phyloP scores from a whole-genome alignment of 2,113 vertebrate genomes.

The Lampris incognitus region DNA sequence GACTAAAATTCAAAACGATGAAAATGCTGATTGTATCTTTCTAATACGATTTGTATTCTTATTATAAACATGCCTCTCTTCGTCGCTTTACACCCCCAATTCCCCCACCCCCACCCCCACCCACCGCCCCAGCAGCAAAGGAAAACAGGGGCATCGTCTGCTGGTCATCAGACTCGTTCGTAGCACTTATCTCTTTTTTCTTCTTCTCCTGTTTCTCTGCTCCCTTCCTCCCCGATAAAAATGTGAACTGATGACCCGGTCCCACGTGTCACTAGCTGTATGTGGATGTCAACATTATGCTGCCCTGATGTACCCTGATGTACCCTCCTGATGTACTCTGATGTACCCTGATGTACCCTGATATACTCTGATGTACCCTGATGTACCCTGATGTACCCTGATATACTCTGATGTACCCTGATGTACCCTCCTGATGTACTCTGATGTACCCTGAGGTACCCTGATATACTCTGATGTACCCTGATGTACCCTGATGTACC shows the following conservation, averaged over 20 bases:
- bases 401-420: no score
- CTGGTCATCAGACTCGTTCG: conserved; percentile 21
- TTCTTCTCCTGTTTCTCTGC: background rate
- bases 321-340: no score
- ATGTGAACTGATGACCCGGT: conserved; percentile 61
- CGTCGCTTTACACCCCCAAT: background rate
- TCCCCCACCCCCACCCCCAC: background rate
- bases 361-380: no score
- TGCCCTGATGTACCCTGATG: conserved; percentile 42
- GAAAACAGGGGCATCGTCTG: conserved; percentile 8
- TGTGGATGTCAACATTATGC: conserved; percentile 14
- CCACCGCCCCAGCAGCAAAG: background rate
- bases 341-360: no score
- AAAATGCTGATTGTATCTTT: background rate
- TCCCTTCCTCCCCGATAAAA: conserved; percentile 30
- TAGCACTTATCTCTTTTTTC: conserved; percentile 54
- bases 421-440: no score
- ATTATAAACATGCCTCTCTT: background rate
- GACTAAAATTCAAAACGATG: background rate
- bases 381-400: no score
- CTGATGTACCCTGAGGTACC: no score
- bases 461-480: no score
- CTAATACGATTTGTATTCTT: no score
- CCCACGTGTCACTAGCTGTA: conserved; percentile 18
- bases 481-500: no score